Conservation (phyloP, 1,140 invertebrate genomes). For the Himalopsyche phryganea region DNA sequence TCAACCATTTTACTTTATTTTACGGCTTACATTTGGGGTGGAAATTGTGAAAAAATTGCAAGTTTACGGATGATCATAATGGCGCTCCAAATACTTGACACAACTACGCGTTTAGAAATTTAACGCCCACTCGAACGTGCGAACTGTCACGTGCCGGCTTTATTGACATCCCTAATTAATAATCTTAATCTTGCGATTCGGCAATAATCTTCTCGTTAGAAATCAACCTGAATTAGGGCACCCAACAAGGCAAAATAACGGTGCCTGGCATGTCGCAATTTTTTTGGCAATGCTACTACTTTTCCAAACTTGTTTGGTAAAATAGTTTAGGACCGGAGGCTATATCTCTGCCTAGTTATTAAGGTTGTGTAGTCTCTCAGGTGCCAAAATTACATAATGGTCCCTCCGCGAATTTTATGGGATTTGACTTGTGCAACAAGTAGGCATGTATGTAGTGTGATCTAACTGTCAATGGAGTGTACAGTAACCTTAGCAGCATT, state of each 20-base stretch:
- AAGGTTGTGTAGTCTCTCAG: slow-evolving; percentile 49
- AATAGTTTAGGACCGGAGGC: slow-evolving; percentile 47
- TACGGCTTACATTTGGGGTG: not conserved
- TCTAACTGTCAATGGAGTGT: slow-evolving; percentile 55
- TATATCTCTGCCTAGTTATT: slow-evolving; percentile 53
- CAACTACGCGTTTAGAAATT: slow-evolving; percentile 54
- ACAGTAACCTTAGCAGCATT: slow-evolving; percentile 43
- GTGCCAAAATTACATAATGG: slow-evolving; percentile 56
- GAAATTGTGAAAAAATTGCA: slow-evolving; percentile 14
- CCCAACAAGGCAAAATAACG: slow-evolving; percentile 54
- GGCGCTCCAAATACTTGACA: slow-evolving; percentile 54
- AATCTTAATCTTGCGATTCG: slow-evolving; percentile 47
- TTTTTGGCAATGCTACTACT: slow-evolving; percentile 55
- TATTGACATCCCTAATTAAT: slow-evolving; percentile 29
- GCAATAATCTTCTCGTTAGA: slow-evolving; percentile 42
- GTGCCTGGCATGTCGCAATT: slow-evolving; percentile 55
- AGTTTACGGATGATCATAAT: slow-evolving; percentile 38
- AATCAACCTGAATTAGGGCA: slow-evolving; percentile 45
- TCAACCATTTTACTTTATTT: not conserved
- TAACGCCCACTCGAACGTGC: slow-evolving; percentile 27
- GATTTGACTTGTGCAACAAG: slow-evolving; percentile 53
- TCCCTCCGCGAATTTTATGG: slow-evolving; percentile 39
- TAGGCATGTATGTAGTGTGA: slow-evolving; percentile 52
- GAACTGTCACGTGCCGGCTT: slow-evolving; percentile 22
- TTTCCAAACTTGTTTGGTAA: slow-evolving; percentile 56